Evolutionary conservation across 64 coral and sea anemone genomes (phyloP), one percentile per base, ranked within the genome.

Genomic region (Porites lutea): DNA sequence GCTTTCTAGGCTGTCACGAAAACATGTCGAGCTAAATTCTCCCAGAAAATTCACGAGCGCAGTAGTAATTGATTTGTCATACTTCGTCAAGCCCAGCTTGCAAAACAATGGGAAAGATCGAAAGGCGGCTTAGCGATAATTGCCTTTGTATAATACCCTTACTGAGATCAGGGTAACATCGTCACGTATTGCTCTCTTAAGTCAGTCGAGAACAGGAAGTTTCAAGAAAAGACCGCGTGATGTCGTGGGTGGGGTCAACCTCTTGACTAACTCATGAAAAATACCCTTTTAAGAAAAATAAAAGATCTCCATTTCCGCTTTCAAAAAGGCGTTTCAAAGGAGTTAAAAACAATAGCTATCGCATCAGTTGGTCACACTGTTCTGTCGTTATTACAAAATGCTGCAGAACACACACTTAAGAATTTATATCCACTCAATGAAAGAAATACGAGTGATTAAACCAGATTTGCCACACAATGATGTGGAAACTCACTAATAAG

Each of bases 31-130:
- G 10, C 62, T 69, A 16, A 84, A 84, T 69, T 84, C 81, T 84
- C 81, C 81, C 59, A 10, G 18, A 68, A 84, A 84, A 84, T 68
- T 46, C 43, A 52, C 44, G 19, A 84, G 14, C 44, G 19, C 46
- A 52, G 60, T 64, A 18, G 11, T 68, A 84, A 84, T 84, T 46
- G 81, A 84, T 84, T 84, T 84, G 48, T 7, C 81, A 84, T 84
- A 69, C 45, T 69, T 84, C 60, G 61, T 84, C 44, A 84, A 83
- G 46, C 65, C 61, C 63, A 68, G 62, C 81, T 68, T 68, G 62
- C 81, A 84, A 84, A 84, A 84, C 81, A 84, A 84, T 84, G 63
- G 69, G 62, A 50, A 48, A 66, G 16, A 66, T 68, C 69, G 81
- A 84, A 51, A 52, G 18, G 61, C 81, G 81, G 81, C 81, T 84